Conservation (phyloP, 2,797 vertebrate species). For the Hemitrygon akajei region DNA sequence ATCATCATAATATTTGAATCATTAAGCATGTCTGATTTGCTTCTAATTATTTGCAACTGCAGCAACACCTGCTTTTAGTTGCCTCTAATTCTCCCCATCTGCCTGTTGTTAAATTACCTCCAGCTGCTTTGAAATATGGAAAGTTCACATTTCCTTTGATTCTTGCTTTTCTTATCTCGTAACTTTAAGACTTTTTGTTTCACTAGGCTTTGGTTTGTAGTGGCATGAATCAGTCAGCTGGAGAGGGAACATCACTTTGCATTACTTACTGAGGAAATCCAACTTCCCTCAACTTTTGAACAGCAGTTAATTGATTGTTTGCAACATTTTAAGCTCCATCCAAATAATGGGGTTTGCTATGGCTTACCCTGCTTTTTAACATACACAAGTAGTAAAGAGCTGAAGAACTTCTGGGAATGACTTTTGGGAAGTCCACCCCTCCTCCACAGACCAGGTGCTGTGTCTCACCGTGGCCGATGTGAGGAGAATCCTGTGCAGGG, state of each 20-base stretch:
- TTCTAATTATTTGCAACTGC: background rate
- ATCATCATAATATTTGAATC: constrained; percentile 22
- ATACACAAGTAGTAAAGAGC: background rate
- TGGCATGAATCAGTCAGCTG: background rate
- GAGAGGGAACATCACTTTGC: background rate
- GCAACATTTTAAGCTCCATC: background rate
- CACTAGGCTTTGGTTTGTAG: background rate
- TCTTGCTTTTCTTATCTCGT: background rate
- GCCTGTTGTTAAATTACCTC: background rate
- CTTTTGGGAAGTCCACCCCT: too few species aligned
- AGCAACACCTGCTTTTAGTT: background rate
- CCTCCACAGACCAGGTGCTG: too few species aligned
- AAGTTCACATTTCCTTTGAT: background rate
- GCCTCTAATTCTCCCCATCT: constrained; percentile 17
- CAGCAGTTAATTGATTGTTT: background rate
- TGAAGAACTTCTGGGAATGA: background rate
- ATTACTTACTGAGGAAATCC: background rate
- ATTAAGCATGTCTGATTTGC: background rate
- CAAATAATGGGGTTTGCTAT: background rate
- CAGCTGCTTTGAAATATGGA: background rate
- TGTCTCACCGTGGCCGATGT: too few species aligned
- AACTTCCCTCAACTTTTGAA: background rate
- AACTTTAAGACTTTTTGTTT: background rate
- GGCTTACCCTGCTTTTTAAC: background rate
- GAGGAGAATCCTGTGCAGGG: too few species aligned